Base-by-base conservation (phyloP, 2,113 vertebrate genomes). In the Oenanthe melanoleuca region DNA sequence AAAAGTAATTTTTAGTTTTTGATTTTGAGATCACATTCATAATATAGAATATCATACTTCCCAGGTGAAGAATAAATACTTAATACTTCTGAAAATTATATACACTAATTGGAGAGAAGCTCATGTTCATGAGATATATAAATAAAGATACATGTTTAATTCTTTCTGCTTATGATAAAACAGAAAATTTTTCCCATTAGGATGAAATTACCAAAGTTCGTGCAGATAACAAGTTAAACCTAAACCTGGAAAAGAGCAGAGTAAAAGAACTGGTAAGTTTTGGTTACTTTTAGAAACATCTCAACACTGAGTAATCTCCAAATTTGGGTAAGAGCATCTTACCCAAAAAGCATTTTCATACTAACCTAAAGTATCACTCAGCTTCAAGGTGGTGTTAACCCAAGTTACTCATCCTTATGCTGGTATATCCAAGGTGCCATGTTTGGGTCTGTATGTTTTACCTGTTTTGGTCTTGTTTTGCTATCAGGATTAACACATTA, bases 211-310 rank as follows among this genome's bases (percentile, higher is more conserved):
- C 98, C 89, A 99, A 99, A 98, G 97, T 99, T 61, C 98, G 98
- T 80, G 98, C 98, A 59, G 98, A 98, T 89, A 98, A 97, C 87
- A 98, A 99, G 56, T 95, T 99, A 97, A 98, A 99, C 85, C 97
- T 99, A 97, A 99, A 98, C 94, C 81, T 99, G 84, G 99, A 99
- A 96, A 99, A 99, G 95, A 99, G 98, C 95, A 97, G 97, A 94
- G 98, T 98, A 33, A 99, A 99, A 97, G 99, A 99, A 97, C 79
- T 99, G 99, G 99, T 99, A 97, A 95, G 98, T 98, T 91, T 64
- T 56, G 18, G 3, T 85, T 47, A 24, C 38, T 77, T 95, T 26
- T 55, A 56, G 42, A 81, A 90, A 47, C 34, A 55, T 74, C 16
- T 86, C 42, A 69, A 28, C 18, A n/a, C 21, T 78, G 52, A 85